phyloP scores from a whole-genome alignment of 1,140 invertebrate species.

The Andricus grossulariae region DNA sequence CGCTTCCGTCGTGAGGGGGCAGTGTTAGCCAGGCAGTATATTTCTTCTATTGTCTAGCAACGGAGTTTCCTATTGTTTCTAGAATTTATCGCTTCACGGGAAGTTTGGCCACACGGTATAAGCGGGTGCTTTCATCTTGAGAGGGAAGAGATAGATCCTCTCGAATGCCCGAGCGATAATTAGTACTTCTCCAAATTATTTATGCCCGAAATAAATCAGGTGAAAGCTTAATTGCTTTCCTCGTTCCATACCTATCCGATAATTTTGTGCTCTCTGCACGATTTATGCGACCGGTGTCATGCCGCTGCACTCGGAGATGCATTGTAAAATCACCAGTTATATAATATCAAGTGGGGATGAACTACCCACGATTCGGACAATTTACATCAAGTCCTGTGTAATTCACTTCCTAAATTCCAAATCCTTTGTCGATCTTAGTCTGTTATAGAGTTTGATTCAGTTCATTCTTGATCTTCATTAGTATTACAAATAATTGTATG shows the following conservation, averaged over 20 bases:
- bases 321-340: constrained; percentile 17
- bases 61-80: constrained; percentile 73
- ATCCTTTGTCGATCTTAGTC: no score
- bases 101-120: constrained; percentile 66
- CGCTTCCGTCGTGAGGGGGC: constrained; percentile 56
- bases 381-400: no score
- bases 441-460: no score
- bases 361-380: no score
- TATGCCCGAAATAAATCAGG: constrained; percentile 71
- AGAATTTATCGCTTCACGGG: constrained; percentile 73
- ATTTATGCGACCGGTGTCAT: constrained; percentile 12
- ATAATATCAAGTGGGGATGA: neutral
- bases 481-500: no score
- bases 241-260: constrained; percentile 51
- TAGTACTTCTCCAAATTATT: constrained; percentile 73
- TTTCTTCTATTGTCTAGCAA: constrained; percentile 73
- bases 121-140: constrained; percentile 70
- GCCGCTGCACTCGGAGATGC: neutral
- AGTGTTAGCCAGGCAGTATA: constrained; percentile 53
- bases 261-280: constrained; percentile 39
- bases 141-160: constrained; percentile 54
- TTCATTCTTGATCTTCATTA: no score
- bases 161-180: constrained; percentile 62
- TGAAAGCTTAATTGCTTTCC: constrained; percentile 70
- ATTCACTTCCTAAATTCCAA: no score